These are phyloP conservation scores for Geotrupes spiniger DNA, from an alignment of 2,888 invertebrate species.

Conservation along the genomic window DNA sequence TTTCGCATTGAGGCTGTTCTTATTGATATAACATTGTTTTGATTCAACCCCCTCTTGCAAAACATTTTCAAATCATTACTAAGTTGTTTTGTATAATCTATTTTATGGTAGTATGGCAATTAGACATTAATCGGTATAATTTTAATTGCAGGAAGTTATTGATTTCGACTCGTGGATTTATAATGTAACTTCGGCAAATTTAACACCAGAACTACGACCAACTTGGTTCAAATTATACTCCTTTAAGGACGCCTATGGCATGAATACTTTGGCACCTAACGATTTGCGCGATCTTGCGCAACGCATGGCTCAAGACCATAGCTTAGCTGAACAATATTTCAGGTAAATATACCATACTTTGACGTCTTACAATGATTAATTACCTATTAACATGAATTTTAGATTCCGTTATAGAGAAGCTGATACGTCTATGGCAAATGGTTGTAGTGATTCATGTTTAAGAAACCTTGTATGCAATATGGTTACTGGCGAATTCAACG, in stretches of 20 bases:
- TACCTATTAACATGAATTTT: not conserved
- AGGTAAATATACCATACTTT: slow-evolving; percentile 29
- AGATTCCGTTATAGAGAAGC: slow-evolving; percentile 18
- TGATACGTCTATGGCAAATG: slow-evolving; percentile 23
- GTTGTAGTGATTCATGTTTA: slow-evolving; percentile 26
- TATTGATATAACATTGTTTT: too few relatives aligned
- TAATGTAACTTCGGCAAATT: slow-evolving; percentile 48
- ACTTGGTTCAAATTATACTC: slow-evolving; percentile 49
- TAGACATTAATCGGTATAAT: too few relatives aligned
- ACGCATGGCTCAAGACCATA: slow-evolving; percentile 44
- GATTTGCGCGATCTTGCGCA: slow-evolving; percentile 47
- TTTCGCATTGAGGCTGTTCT: too few relatives aligned
- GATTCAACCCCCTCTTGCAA: too few relatives aligned
- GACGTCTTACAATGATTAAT: not conserved
- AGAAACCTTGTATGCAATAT: slow-evolving; percentile 51
- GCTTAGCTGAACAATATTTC: slow-evolving; percentile 43
- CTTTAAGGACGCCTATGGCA: slow-evolving; percentile 49
- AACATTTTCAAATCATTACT: too few relatives aligned
- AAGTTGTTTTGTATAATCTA: too few relatives aligned
- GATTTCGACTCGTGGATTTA: slow-evolving; percentile 51
- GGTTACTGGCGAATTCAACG: slow-evolving; percentile 54
- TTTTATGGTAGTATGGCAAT: too few relatives aligned
- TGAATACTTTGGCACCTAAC: slow-evolving; percentile 44
- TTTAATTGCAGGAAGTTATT: slow-evolving; percentile 38
- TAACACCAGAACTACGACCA: slow-evolving; percentile 34